Percentiles rank a stretch among this genome's conserved stretches.
phyloP scores from a whole-genome alignment of 2,888 invertebrate species.

The Carabus problematicus region DNA sequence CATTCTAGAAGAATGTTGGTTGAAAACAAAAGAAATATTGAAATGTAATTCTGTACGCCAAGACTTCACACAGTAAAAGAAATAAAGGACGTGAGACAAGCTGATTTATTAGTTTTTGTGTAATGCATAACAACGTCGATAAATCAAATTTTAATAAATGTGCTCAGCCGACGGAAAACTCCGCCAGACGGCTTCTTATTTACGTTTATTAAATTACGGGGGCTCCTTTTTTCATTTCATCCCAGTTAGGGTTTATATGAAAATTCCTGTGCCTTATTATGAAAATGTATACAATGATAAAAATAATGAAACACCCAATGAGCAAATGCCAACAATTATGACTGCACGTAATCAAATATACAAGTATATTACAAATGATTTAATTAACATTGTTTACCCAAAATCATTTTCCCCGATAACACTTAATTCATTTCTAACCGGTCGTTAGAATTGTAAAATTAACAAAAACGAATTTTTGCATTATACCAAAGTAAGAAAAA shows the following conservation, averaged over 20 bases:
- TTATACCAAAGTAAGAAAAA: too few relatives aligned
- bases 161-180: slow-evolving; percentile 34
- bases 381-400: too few relatives aligned
- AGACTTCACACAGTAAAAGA: slow-evolving; percentile 23
- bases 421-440: too few relatives aligned
- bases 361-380: too few relatives aligned
- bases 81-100: slow-evolving; percentile 34
- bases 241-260: slow-evolving; percentile 33
- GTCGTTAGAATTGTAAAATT: too few relatives aligned
- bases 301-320: neutral
- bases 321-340: neutral
- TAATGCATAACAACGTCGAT: slow-evolving; percentile 42
- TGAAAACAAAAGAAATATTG: slow-evolving; percentile 30
- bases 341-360: too few relatives aligned
- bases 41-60: slow-evolving; percentile 27
- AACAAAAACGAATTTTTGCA: too few relatives aligned
- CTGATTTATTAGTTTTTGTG: slow-evolving; percentile 42
- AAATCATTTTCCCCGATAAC: too few relatives aligned
- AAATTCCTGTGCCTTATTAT: slow-evolving; percentile 35
- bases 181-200: slow-evolving; percentile 36
- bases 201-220: slow-evolving; percentile 41
- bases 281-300: slow-evolving; percentile 19
- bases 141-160: slow-evolving; percentile 42
- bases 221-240: slow-evolving; percentile 29
- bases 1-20: too few relatives aligned